Evolutionary conservation across 1,140 invertebrate species (phyloP), one percentile per base, ranked within the genome.

Genomic region (Nautilus pompilius): DNA sequence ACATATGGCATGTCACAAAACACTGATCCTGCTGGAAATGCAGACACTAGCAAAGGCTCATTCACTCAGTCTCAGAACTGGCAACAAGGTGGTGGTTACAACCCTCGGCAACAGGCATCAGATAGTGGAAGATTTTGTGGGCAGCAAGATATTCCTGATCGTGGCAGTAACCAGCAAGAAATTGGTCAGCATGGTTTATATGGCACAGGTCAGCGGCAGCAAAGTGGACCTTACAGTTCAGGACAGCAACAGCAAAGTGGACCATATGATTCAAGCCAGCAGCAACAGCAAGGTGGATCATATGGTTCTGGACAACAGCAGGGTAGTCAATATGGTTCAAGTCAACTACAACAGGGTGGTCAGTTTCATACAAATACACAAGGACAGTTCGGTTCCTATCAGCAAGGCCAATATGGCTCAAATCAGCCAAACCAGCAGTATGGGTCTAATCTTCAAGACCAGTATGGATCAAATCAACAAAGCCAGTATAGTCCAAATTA

Each of bases 321-420:
- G 49, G 29, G 26, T 53, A 22, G 15, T 24, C 48, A 62, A 22
- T 51, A 48, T 10, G 28, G n/a, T 3, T 51, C 41, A 17, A n/a
- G 60, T 29, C 49, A 34, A 32, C 24, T 49, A 53, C 48, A 28
- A 33, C 48, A 61, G 32, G n/a, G 61, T 20, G 62, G 51, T 46
- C 45, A 62, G 20, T 41, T 8, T 15, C 62, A 51, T 5, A 49
- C 51, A 46, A 60, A 48, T 48, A 46, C 3, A 20, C 22, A 26
- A 17, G 29, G 24, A n/a, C 20, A 24, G 29, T 20, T 13, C 17
- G 49, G 49, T 28, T 53, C 49, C 8, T 6, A 22, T 20, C 49
- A 53, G 26, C 49, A 22, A 5, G 49, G n/a, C 49, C 5, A 28
- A 53, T 26, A 28, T 22, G 15, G 22, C 49, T 24, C n/a, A 53